These are phyloP conservation scores for Chiloscyllium punctatum DNA, from an alignment of 2,797 vertebrate species.

Conservation along the genomic window DNA sequence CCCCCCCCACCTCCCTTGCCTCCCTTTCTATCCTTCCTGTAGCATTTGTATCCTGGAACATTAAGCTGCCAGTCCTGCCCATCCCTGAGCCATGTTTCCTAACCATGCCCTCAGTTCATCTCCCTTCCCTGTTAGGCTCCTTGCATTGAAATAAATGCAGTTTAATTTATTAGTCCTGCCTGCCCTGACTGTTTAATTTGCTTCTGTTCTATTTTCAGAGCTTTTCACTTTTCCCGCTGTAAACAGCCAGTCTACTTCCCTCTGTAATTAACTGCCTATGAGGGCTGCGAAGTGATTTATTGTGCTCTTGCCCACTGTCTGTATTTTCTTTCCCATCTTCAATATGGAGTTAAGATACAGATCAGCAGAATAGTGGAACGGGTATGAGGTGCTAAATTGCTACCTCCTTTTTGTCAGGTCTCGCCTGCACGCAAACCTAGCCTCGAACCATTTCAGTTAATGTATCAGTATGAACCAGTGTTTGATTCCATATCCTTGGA, in stretches of 20 bases:
- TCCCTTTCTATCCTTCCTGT: too few species aligned
- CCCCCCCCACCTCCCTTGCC: too few species aligned
- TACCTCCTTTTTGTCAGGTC: neutral
- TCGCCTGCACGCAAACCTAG: neutral
- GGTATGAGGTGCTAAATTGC: neutral
- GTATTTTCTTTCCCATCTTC: neutral
- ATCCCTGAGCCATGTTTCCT: too few species aligned
- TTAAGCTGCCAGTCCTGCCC: too few species aligned
- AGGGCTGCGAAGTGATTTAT: neutral
- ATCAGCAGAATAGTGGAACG: neutral
- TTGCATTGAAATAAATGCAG: too few species aligned
- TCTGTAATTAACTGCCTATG: neutral
- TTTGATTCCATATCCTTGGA: neutral
- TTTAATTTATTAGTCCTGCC: too few species aligned
- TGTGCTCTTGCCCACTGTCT: neutral
- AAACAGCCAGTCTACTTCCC: neutral
- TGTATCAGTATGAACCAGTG: neutral
- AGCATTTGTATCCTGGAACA: too few species aligned
- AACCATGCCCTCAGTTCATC: too few species aligned
- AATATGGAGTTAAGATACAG: neutral
- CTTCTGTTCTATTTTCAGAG: neutral
- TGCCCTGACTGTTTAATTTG: too few species aligned
- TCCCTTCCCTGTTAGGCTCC: too few species aligned
- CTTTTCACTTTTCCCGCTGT: neutral
- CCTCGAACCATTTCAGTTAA: neutral